Percentiles rank a stretch among this genome's conserved stretches.
These are phyloP conservation scores for Rosalia funebris DNA, from an alignment of 2,888 invertebrate genomes.

Conservation along the genomic window DNA sequence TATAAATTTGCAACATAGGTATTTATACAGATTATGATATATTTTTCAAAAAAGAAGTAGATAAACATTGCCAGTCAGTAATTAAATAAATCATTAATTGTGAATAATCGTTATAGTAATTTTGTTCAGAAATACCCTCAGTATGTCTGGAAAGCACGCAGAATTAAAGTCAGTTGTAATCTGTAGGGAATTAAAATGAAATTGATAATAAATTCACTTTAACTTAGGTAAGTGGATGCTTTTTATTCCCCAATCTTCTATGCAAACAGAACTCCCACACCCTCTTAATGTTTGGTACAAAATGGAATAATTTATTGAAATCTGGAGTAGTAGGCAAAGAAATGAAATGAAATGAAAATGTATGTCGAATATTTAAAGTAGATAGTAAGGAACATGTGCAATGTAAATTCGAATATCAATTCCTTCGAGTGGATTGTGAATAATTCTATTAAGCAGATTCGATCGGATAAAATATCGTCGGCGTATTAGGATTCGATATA, in stretches of 20 bases:
- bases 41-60: too few relatives aligned
- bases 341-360: slow-evolving; percentile 40
- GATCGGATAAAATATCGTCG: slow-evolving; percentile 51
- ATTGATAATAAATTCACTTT: slow-evolving; percentile 45
- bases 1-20: too few relatives aligned
- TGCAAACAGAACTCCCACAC: slow-evolving; percentile 42
- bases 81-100: too few relatives aligned
- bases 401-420: slow-evolving; percentile 51
- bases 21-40: too few relatives aligned
- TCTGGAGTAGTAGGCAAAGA: slow-evolving; percentile 32
- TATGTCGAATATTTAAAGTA: slow-evolving; percentile 32
- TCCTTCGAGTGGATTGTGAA: slow-evolving; percentile 54
- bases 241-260: slow-evolving; percentile 41
- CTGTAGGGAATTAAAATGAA: slow-evolving; percentile 37
- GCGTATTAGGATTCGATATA: slow-evolving; percentile 59
- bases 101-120: too few relatives aligned
- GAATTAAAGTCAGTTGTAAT: slow-evolving; percentile 14
- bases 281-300: slow-evolving; percentile 44
- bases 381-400: slow-evolving; percentile 46
- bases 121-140: too few relatives aligned
- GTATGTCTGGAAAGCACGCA: too few relatives aligned
- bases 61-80: too few relatives aligned
- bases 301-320: slow-evolving; percentile 45
- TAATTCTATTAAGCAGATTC: slow-evolving; percentile 56
- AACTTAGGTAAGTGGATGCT: slow-evolving; percentile 43